Evolutionary conservation across 2,113 vertebrate genomes (phyloP).

Genomic region (Hemicordylus capensis): DNA sequence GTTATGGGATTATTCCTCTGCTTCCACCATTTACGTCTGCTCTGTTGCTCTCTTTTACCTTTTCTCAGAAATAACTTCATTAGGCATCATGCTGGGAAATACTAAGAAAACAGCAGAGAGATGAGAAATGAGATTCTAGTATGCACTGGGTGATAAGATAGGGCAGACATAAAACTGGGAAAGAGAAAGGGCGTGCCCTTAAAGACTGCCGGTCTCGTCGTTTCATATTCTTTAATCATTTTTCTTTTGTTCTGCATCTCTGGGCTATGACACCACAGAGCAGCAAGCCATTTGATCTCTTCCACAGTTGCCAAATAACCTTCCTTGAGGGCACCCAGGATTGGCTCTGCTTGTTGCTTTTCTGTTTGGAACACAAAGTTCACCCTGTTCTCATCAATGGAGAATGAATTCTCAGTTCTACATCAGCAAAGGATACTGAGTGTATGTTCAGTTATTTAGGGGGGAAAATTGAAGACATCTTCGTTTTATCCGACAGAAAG

Average conservation of each 20-base stretch:
- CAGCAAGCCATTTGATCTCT: conserved; percentile 14
- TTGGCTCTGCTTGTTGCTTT: conserved; percentile 16
- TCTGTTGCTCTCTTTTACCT: conserved; percentile 3
- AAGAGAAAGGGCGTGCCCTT: not conserved
- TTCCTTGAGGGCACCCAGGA: not conserved
- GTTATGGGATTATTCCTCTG: conserved; percentile 4
- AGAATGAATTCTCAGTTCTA: conserved; percentile 8
- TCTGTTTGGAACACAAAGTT: conserved; percentile 26
- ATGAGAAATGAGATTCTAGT: conserved; percentile 26
- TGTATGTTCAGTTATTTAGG: conserved; percentile 32
- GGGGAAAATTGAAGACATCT: not conserved
- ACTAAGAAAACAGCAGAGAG: not conserved
- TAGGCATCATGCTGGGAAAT: conserved; percentile 23
- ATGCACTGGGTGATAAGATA: not conserved
- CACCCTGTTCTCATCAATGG: conserved; percentile 12
- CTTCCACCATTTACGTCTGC: not conserved
- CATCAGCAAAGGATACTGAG: conserved; percentile 1
- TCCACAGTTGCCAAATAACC: conserved; percentile 3
- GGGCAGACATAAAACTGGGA: not conserved
- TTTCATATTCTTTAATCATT: conserved; percentile 30
- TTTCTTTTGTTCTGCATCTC: not conserved
- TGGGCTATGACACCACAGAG: not conserved
- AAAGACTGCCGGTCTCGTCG: not conserved
- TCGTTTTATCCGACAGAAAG: conserved; percentile 10
- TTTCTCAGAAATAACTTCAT: conserved; percentile 1